Evolutionary conservation across 1,140 invertebrate genomes (phyloP).

Genomic region (Drosophila ercepeae): DNA sequence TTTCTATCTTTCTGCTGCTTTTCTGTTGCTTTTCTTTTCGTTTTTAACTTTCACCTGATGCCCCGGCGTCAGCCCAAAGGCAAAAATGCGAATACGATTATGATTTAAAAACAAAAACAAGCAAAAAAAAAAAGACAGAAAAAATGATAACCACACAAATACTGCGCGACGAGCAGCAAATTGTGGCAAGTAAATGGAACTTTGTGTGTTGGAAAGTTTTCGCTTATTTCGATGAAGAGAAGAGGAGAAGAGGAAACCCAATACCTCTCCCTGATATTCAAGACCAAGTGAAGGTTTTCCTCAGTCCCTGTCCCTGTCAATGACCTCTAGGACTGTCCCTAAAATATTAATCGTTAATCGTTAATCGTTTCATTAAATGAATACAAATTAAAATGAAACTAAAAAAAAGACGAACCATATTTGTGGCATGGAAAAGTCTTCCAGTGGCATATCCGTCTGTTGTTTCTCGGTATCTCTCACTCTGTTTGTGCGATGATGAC

Average conservation of each 20-base stretch:
- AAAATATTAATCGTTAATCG: no score
- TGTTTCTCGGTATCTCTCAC: conserved; percentile 4
- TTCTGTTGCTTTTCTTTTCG: conserved; percentile 12
- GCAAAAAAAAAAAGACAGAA: no score
- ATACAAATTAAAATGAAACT: not conserved
- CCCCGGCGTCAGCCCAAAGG: conserved; percentile 48
- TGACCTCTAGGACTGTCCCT: conserved; percentile 39
- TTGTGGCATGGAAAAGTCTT: conserved; percentile 25
- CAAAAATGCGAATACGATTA: conserved; percentile 30
- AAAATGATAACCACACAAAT: no score
- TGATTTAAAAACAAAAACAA: conserved; percentile 32
- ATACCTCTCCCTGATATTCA: conserved; percentile 21
- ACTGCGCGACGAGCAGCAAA: no score
- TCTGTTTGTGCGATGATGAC: conserved; percentile 25
- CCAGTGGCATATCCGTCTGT: conserved; percentile 13
- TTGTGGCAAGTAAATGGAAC: conserved; percentile 56
- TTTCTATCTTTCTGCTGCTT: conserved; percentile 7
- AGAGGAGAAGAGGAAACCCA: conserved; percentile 33
- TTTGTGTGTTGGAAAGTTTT: conserved; percentile 52
- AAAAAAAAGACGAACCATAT: not conserved
- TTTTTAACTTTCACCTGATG: conserved; percentile 55
- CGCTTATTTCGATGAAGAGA: conserved; percentile 12
- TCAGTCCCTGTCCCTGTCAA: conserved; percentile 33
- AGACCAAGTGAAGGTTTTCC: conserved; percentile 58
- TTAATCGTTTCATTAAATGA: not conserved